Conservation (phyloP, 2,888 invertebrate species). For the Caenorhabditis zanzibari region DNA sequence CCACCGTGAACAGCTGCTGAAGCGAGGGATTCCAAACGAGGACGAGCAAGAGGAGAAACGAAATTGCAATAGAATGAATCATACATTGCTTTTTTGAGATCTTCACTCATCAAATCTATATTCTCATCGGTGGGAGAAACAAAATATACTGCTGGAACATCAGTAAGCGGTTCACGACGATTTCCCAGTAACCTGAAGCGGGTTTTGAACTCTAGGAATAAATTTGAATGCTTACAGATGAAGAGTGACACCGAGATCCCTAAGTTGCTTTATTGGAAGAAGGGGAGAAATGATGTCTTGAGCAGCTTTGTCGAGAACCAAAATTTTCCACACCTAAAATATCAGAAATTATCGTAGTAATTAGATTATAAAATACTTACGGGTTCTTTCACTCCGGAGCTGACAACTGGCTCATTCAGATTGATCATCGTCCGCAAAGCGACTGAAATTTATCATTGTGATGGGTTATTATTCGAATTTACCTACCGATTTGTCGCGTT, state of each 20-base stretch:
- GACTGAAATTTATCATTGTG: constrained; percentile 68
- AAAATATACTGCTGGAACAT: constrained; percentile 98
- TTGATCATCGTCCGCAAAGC: constrained; percentile 82
- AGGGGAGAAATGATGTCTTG: constrained; percentile 99
- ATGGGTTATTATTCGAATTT: background rate
- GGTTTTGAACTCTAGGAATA: background rate
- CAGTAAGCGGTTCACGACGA: constrained; percentile 90
- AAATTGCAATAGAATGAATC: constrained; percentile 97
- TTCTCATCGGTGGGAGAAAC: constrained; percentile 97
- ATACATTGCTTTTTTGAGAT: constrained; percentile 88
- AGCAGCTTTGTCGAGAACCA: constrained; percentile 96
- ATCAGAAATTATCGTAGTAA: background rate
- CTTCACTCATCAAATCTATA: constrained; percentile 91
- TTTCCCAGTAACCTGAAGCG: constrained; percentile 83
- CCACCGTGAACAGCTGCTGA: constrained; percentile 93
- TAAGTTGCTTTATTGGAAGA: constrained; percentile 94
- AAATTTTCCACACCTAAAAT: constrained; percentile 85
- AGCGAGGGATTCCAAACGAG: constrained; percentile 96
- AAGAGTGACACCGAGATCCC: constrained; percentile 96
- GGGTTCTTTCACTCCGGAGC: constrained; percentile 81
- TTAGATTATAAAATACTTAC: constrained; percentile 41
- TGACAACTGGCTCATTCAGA: constrained; percentile 79
- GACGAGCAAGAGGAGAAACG: constrained; percentile 89
- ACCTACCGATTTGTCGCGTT: constrained; percentile 74
- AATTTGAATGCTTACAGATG: constrained; percentile 89